A percentile compares a stretch with the other conserved stretches of the same genome.
These are phyloP conservation scores for Lamellibrachia luymesi DNA, from an alignment of 1,140 invertebrate genomes.

Conservation along the genomic window DNA sequence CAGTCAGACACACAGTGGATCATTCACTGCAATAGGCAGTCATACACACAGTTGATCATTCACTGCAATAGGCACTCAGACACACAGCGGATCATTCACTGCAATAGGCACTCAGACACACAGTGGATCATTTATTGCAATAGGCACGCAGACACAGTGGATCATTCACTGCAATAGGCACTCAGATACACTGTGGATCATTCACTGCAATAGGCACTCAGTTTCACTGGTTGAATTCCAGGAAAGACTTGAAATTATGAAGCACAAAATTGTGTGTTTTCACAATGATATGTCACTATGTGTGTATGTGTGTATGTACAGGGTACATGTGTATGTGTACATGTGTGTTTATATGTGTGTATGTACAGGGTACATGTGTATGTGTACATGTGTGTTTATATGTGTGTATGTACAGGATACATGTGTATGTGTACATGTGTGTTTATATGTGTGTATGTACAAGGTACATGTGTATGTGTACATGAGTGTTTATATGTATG, in stretches of 20 bases:
- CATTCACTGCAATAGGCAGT: too few species aligned
- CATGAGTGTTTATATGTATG: background rate
- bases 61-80: too few species aligned
- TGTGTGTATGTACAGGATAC: background rate
- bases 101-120: background rate
- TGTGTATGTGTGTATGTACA: too few species aligned
- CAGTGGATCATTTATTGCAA: too few species aligned
- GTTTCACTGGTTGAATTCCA: background rate
- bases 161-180: too few species aligned
- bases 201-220: background rate
- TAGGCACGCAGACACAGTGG: too few species aligned
- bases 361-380: background rate
- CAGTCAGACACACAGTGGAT: too few species aligned
- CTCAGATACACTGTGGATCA: too few species aligned
- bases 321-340: background rate
- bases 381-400: background rate
- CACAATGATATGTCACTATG: background rate
- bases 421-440: background rate
- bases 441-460: background rate
- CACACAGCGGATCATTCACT: too few species aligned
- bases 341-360: background rate
- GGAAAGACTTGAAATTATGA: background rate
- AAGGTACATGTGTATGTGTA: background rate
- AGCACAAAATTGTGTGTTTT: background rate
- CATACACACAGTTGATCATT: too few species aligned